Evolutionary conservation across 2,797 vertebrate species (phyloP), one percentile per base, ranked within the genome.

Genomic region (Lycodopsis pacificus): DNA sequence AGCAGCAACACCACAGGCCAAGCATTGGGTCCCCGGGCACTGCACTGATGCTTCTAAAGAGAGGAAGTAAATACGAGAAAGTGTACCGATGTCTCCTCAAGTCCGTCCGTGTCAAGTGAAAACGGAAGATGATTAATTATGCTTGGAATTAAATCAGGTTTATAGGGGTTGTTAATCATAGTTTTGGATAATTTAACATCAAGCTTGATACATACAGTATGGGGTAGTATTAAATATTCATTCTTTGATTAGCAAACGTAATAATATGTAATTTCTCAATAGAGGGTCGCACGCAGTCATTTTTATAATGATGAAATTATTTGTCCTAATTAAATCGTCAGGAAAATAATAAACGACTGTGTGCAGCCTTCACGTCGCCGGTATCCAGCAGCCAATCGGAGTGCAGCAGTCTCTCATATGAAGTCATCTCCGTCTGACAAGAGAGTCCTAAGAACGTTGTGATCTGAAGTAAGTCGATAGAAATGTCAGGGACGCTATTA

Each of bases 321-420:
- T 88, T 75, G 71, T 86, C 80, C 61, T 71, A 80, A 89, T 91
- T 80, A 77, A 85, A 80, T 76, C 59, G 65, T 78, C 42, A 49
- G 57, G 13, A 69, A 69, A 71, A 54, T 80, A 71, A 67, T 66
- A 76, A 77, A 81, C 4, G 36, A 53, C 27, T 53, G 53, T 34
- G n/a, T 53, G 56, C 71, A 61, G 48, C 17, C 12, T 14, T 38
- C 7, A 11, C n/a, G 63, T 56, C 17, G 27, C 27, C 9, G 34
- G 0, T 44, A 46, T 57, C 22, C 44, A 44, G 1, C 25, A 58
- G 30, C 42, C 19, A 57, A 49, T 48, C 51, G 36, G n/a, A 17
- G 22, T 12, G 22, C 63, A 27, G 30, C 49, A 46, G 34, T 48
- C 19, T 1, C 13, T 25, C 49, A 14, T 6, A 54, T 27, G 49